Base-by-base conservation (phyloP, 2,888 invertebrate genomes). In the Drosophila greeni region DNA sequence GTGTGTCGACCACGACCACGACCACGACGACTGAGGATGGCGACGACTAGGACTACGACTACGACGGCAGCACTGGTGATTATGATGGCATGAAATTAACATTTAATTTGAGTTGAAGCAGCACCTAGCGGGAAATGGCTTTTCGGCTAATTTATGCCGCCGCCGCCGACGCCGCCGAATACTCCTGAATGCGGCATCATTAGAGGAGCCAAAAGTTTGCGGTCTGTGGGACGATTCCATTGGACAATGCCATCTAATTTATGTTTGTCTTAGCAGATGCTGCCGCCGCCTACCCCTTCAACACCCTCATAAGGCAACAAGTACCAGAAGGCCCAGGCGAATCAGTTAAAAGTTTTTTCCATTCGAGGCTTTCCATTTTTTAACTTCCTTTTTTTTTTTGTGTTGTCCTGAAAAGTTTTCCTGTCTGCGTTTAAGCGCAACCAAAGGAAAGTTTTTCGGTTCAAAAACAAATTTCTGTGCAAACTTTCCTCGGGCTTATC, bases 31-130 rank as follows among this genome's bases (percentile, higher is more conserved):
- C 66, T 18, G 53, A 62, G 61, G 34, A 64, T 18, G 29, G 18
- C 12, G 45, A 45, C 29, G 23, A 37, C 18, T 3, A 31, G 24
- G 39, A 52, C 45, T n/a, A 24, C 40, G 11, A 36, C 20, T 11
- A 34, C 29, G 31, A 37, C 43, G 24, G 43, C 23, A 53, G 67
- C 45, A 40, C 39, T 45, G 80, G 84, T 82, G 84, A 82, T 82
- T 84, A 82, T 84, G 82, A 82, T 82, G 82, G 80, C 84, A 82
- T 82, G 82, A 84, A 82, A 82, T 82, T 77, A 82, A 82, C 82
- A 84, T 81, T 84, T 82, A 84, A 82, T 82, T 82, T 84, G 77
- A 77, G 82, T 73, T 69, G 72, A 66, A 64, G 72, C 77, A 78
- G 70, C 79, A 80, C 62, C 81, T 80, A 82, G 74, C 74, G 76